Evolutionary conservation across 2,113 vertebrate species (phyloP), one percentile per base, ranked within the genome.

Genomic region (Canis aureus): DNA sequence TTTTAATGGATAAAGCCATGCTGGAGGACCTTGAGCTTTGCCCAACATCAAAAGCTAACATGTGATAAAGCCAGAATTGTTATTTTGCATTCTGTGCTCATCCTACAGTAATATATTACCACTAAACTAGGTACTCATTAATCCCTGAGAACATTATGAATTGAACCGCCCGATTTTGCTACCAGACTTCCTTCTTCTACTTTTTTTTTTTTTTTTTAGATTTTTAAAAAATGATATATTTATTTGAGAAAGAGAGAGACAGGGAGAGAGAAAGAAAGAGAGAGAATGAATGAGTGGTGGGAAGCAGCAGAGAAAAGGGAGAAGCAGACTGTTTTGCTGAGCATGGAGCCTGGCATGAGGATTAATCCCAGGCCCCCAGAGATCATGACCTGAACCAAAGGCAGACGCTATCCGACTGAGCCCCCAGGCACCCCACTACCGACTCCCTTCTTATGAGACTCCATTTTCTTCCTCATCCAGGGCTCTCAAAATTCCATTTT

Each of bases 1-100:
- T 74, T 27, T 71, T 32, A 23, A 86, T n/a, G 11, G 11, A 12
- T 2, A 9, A 95, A 76, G 6, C 59, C 49, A 5, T 85, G 19
- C 35, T 27, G 35, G 55, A 91, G 25, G 62, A 79, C 11, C 32
- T 66, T 49, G 49, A 71, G 62, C 51, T 91, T 35, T 69, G 23
- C 27, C 17, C 71, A 51, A 22, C 23, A 69, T 76, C n/a, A 49
- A 25, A 83, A 67, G 32, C 32, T 43, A 90, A 66, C 55, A 79
- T 49, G 27, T 49, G 27, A 80, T 12, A 53, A 79, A 71, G 43
- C 11, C 59, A 60, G 29, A 86, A 83, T 73, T 76, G 91, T 74
- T 22, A 69, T 64, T 91, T 92, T 96, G n/a, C 88, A 32, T 80
- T 95, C 79, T 74, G 49, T 55, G 84, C n/a, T 78, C 15, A 53